A percentile compares a stretch with the other conserved stretches of the same genome.
These are phyloP conservation scores for Anarrhichthys ocellatus DNA, from an alignment of 2,113 vertebrate species.

Conservation along the genomic window DNA sequence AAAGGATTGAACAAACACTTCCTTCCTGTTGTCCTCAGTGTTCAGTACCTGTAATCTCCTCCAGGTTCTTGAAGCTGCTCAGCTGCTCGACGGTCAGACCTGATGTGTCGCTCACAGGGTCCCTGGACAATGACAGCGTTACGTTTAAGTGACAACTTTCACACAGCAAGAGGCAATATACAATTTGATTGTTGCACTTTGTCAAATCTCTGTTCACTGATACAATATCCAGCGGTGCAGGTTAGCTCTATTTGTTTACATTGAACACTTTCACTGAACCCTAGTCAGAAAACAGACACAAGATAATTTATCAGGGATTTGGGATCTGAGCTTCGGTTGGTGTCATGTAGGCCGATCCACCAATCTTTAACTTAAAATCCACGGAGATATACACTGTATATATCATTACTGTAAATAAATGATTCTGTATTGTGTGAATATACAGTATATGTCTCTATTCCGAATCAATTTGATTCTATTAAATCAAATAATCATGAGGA, in stretches of 20 bases:
- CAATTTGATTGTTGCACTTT: neutral
- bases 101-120: constrained; percentile 80
- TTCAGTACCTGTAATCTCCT: constrained; percentile 93
- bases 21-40: neutral
- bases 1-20: neutral
- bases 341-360: neutral
- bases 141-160: neutral
- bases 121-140: constrained; percentile 72
- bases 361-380: neutral
- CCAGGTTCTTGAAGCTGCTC: constrained; percentile 85
- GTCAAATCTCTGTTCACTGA: neutral
- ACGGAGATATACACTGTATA: neutral
- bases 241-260: neutral
- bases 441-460: neutral
- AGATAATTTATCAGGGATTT: neutral
- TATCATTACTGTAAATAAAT: neutral
- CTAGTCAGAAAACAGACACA: neutral
- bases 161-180: neutral
- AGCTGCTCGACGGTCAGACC: constrained; percentile 87
- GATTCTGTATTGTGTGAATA: neutral
- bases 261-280: neutral
- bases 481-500: neutral
- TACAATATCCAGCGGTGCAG: neutral
- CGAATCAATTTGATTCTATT: neutral
- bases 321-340: neutral